A percentile compares a stretch with the other conserved stretches of the same genome.
Conservation (phyloP, 2,888 invertebrate species). For the Myopa testacea region DNA sequence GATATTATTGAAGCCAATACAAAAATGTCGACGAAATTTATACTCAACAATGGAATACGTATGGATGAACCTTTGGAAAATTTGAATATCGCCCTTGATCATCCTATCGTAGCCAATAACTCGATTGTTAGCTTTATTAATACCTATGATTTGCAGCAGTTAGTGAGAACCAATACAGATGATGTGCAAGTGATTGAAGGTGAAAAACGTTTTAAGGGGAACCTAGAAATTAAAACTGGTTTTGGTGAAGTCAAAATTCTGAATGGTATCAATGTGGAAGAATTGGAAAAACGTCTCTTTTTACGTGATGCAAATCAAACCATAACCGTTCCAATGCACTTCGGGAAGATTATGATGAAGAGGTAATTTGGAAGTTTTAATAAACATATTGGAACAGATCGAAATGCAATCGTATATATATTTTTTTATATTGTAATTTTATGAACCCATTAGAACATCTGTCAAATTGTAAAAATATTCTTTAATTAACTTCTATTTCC, state of each 20-base stretch:
- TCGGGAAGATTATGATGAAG: slow-evolving; percentile 61
- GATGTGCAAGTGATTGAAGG: slow-evolving; percentile 69
- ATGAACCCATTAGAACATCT: neutral
- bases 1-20: slow-evolving; percentile 56
- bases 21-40: slow-evolving; percentile 49
- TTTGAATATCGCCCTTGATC: slow-evolving; percentile 56
- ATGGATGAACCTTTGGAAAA: slow-evolving; percentile 54
- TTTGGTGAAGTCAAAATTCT: slow-evolving; percentile 66
- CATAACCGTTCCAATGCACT: slow-evolving; percentile 66
- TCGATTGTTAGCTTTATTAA: slow-evolving; percentile 69
- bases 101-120: slow-evolving; percentile 59
- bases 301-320: slow-evolving; percentile 68
- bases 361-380: slow-evolving; percentile 49
- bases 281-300: slow-evolving; percentile 67
- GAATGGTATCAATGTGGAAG: slow-evolving; percentile 69
- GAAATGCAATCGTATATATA: neutral
- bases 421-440: neutral
- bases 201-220: slow-evolving; percentile 68
- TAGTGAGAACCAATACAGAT: slow-evolving; percentile 66
- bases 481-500: neutral
- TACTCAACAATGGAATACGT: slow-evolving; percentile 54
- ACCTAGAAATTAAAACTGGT: slow-evolving; percentile 66
- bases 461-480: neutral
- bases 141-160: slow-evolving; percentile 65
- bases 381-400: no score